These are phyloP conservation scores for Pardalotus punctatus DNA, from an alignment of 2,113 vertebrate genomes.

Conservation along the genomic window DNA sequence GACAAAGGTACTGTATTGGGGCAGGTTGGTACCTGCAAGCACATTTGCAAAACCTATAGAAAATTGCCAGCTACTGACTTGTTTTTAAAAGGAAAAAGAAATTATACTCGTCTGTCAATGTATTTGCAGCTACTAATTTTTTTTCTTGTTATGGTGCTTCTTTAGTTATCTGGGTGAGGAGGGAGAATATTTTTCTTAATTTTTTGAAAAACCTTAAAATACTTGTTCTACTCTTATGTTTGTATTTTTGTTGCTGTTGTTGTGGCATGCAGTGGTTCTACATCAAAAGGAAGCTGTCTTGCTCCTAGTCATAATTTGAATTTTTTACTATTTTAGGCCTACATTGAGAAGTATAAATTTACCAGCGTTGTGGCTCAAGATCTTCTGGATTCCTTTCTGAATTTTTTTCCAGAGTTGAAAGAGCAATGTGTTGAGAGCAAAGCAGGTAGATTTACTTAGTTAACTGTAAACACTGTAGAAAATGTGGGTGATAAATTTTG, in stretches of 20 bases:
- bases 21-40: background rate
- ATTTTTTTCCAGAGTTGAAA: conserved; percentile 89
- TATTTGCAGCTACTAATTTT: background rate
- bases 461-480: background rate
- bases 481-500: background rate
- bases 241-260: background rate
- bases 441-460: conserved; percentile 75
- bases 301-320: background rate
- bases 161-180: background rate
- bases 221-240: background rate
- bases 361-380: conserved; percentile 91
- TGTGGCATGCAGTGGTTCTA: background rate
- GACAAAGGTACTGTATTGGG: background rate
- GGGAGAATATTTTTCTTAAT: background rate
- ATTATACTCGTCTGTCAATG: background rate
- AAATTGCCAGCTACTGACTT: background rate
- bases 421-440: conserved; percentile 82
- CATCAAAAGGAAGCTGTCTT: background rate
- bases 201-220: background rate
- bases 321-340: conserved; percentile 78
- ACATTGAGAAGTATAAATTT: conserved; percentile 92
- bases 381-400: conserved; percentile 90
- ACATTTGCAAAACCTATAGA: background rate
- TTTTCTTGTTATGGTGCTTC: background rate
- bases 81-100: background rate